Conservation (phyloP, 2,797 vertebrate species). For the Pseudomugil gertrudae region DNA sequence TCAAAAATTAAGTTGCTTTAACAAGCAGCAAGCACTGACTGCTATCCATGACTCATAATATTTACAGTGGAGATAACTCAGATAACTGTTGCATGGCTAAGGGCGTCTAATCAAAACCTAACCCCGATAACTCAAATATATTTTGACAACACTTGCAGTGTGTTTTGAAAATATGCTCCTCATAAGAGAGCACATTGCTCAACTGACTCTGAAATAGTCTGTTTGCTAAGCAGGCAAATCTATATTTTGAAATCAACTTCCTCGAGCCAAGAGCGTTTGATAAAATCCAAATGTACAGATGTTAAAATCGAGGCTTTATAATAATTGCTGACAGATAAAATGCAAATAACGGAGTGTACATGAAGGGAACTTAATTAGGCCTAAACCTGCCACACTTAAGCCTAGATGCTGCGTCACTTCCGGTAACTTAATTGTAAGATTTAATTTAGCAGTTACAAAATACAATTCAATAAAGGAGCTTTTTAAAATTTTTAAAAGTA, state of each 20-base stretch:
- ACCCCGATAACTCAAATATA: neutral
- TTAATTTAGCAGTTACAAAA: too few species aligned
- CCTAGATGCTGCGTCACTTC: neutral
- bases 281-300: too few species aligned
- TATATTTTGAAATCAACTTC: neutral
- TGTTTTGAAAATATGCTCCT: slow-evolving; percentile 1
- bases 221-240: neutral
- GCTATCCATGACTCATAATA: neutral
- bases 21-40: neutral
- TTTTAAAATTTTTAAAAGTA: too few species aligned
- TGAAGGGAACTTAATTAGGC: neutral
- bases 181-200: fast-evolving
- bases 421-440: neutral
- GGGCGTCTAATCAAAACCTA: neutral
- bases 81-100: slow-evolving; percentile 2
- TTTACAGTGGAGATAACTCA: slow-evolving; percentile 1
- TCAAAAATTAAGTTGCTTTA: neutral
- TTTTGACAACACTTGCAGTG: slow-evolving; percentile 15
- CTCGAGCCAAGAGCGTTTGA: too few species aligned
- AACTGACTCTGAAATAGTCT: neutral
- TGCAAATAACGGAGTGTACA: neutral
- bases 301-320: too few species aligned
- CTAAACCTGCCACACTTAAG: fast-evolving
- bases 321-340: too few species aligned
- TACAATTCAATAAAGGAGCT: too few species aligned